These are phyloP conservation scores for Thalassarche chlororhynchos DNA, from an alignment of 2,113 vertebrate genomes.

Conservation along the genomic window DNA sequence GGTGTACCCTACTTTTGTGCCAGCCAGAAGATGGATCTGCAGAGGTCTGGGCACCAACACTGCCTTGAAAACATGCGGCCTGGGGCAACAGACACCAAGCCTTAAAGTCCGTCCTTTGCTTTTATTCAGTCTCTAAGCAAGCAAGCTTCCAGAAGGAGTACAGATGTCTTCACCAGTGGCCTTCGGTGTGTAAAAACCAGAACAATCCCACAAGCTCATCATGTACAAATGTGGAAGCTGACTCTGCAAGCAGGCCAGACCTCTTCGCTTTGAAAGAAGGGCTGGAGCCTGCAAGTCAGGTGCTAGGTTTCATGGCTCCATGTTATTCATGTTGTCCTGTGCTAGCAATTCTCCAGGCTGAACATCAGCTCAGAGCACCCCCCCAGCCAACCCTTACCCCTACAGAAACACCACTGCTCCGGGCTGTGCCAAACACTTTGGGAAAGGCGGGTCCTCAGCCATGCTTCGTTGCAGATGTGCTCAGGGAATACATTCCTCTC, in stretches of 20 bases:
- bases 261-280: background rate
- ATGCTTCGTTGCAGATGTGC: rapidly evolving
- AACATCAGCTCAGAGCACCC: background rate
- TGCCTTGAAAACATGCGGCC: background rate
- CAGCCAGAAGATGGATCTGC: background rate
- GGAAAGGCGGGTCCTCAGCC: background rate
- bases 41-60: background rate
- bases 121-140: background rate
- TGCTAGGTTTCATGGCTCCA: background rate
- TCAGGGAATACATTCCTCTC: background rate
- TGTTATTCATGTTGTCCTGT: background rate
- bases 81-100: background rate
- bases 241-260: background rate
- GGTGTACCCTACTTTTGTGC: background rate
- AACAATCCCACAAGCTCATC: background rate
- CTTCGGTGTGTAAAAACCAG: background rate
- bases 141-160: background rate
- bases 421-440: rapidly evolving
- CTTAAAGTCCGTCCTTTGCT: background rate
- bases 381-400: background rate
- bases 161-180: background rate
- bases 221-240: background rate
- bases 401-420: background rate
- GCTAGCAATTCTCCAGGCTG: background rate
- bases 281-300: background rate